Conservation (phyloP, 1,140 invertebrate species). For the Diploscapter pachys region DNA sequence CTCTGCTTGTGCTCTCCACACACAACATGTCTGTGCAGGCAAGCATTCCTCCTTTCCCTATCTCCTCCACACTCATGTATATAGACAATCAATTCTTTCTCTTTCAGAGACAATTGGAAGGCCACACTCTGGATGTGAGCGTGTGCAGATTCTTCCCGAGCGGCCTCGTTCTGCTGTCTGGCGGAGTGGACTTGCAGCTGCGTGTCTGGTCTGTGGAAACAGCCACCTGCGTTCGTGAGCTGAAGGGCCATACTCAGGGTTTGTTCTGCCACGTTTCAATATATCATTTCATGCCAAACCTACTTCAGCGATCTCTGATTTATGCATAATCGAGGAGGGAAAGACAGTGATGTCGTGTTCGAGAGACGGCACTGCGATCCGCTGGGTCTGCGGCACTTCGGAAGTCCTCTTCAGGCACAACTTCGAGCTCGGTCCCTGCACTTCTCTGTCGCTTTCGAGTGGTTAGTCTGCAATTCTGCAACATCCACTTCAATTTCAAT, state of each 20-base stretch:
- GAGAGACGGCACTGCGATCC: constrained; percentile 70
- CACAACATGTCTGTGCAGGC: too few species aligned
- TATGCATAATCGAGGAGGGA: constrained; percentile 71
- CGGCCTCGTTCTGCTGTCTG: constrained; percentile 69
- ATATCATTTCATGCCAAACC: neutral
- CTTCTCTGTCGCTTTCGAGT: constrained; percentile 58
- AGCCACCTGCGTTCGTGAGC: constrained; percentile 69
- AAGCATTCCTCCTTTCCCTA: too few species aligned
- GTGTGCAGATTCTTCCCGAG: constrained; percentile 72
- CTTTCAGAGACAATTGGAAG: constrained; percentile 61
- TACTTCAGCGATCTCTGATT: constrained; percentile 66
- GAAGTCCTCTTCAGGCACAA: constrained; percentile 64
- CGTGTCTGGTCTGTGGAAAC: constrained; percentile 72
- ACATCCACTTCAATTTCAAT: constrained; percentile 19
- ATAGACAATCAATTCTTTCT: constrained; percentile 2
- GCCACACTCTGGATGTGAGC: constrained; percentile 71
- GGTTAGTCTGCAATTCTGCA: constrained; percentile 59
- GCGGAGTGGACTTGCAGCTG: constrained; percentile 70
- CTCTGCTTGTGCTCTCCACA: too few species aligned
- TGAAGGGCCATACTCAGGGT: constrained; percentile 67
- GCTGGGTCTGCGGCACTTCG: constrained; percentile 72
- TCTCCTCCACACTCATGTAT: neutral
- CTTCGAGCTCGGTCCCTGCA: constrained; percentile 62
- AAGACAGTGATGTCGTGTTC: constrained; percentile 72
- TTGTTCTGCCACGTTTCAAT: neutral